Percentiles rank a stretch among this genome's conserved stretches.
Evolutionary conservation across 2,888 invertebrate species (phyloP).

Genomic region (Trilocha varians): DNA sequence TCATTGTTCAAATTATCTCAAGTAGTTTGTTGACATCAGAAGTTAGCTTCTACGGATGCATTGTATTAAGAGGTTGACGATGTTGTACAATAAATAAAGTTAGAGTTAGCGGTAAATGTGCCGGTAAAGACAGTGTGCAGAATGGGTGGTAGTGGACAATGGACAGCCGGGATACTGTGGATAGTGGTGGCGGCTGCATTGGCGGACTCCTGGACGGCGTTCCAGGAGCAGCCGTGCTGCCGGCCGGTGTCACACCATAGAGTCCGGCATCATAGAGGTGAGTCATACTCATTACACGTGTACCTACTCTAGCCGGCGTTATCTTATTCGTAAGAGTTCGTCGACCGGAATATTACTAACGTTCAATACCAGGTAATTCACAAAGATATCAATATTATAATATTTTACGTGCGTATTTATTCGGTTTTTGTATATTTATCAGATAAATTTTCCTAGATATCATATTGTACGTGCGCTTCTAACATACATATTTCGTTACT

Average conservation of each 20-base stretch:
- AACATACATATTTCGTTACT: too few species aligned
- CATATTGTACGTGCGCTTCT: too few species aligned
- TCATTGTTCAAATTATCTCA: slow-evolving; percentile 55
- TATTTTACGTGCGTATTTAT: too few species aligned
- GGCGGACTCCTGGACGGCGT: slow-evolving; percentile 78
- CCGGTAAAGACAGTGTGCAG: slow-evolving; percentile 25
- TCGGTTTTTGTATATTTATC: too few species aligned
- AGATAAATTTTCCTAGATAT: too few species aligned
- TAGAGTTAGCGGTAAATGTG: slow-evolving; percentile 40
- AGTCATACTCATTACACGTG: slow-evolving; percentile 21
- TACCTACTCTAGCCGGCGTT: neutral
- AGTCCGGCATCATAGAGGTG: slow-evolving; percentile 77
- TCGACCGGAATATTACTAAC: neutral
- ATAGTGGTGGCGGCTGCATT: slow-evolving; percentile 57
- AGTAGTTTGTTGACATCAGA: slow-evolving; percentile 45
- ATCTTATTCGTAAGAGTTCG: neutral
- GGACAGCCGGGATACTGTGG: slow-evolving; percentile 48
- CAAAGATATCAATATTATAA: neutral
- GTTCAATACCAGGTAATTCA: neutral
- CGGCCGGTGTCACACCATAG: slow-evolving; percentile 73
- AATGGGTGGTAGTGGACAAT: slow-evolving; percentile 40
- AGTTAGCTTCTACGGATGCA: slow-evolving; percentile 25
- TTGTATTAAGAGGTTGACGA: slow-evolving; percentile 24
- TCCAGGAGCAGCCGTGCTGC: slow-evolving; percentile 78
- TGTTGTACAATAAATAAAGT: slow-evolving; percentile 24